Evolutionary conservation across 1,140 invertebrate genomes (phyloP), one percentile per base, ranked within the genome.

Genomic region (Holotrichia oblita): DNA sequence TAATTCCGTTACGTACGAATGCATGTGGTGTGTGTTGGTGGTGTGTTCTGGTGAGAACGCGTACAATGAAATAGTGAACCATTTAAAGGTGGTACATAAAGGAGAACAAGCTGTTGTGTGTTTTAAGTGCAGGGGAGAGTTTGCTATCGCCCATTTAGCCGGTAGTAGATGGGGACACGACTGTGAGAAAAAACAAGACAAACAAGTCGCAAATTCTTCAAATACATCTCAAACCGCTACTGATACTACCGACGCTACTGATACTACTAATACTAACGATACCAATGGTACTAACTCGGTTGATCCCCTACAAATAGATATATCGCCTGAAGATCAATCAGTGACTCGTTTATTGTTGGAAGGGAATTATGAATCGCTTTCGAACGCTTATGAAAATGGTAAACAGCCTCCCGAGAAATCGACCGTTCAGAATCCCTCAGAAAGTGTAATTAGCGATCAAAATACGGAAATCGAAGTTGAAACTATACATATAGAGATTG

Each of bases 71-170:
- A 48, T 44, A 34, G 9, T 55, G 44, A 20, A 20, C 10, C 75
- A 76, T 55, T 76, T 76, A 14, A 44, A 42, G 48, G 14, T 24
- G 17, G 20, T 76, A n/a, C 75, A 76, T n/a, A 76, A 76, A 76
- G 75, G 75, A 2, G 75, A 76, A 27, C 75, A 76, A 34, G 20
- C 17, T 6, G 75, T 76, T 59, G 41, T 76, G 27, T 76, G 75
- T 76, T 76, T 76, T 27, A 76, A 76, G 20, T 76, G 75, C 55
- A 27, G 75, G 10, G 48, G 24, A 44, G n/a, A 76, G 17, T 76
- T 76, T 27, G 44, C 8, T 2, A 34, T 76, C 1, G 6, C 75
- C 9, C 17, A 76, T 17, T 22, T 76, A 17, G 41, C 75, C 10
- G 41, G 41, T 17, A 34, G 24, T 48, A 76, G 75, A 48, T 76